phyloP scores from a whole-genome alignment of 2,113 vertebrate species.

The Mastomys coucha region DNA sequence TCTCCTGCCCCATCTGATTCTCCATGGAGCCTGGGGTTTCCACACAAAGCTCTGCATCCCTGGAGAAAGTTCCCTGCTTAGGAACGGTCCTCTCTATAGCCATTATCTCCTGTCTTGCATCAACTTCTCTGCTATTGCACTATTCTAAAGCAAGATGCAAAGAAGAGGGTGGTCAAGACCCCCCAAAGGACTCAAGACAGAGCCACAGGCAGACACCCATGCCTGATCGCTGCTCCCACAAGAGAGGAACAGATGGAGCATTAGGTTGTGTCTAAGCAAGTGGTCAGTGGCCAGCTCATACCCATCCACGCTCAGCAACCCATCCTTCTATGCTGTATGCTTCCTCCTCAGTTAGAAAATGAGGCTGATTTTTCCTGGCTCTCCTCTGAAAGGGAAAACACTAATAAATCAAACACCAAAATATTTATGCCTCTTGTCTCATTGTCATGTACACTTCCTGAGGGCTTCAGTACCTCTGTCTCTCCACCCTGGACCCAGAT shows the following conservation, averaged over 20 bases:
- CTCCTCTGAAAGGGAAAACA: not conserved
- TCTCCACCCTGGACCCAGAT: not conserved
- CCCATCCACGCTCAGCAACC: not conserved
- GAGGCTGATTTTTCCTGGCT: not conserved
- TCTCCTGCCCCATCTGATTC: not conserved
- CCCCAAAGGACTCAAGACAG: not conserved
- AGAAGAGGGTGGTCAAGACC: not conserved
- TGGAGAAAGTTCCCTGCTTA: too few species aligned
- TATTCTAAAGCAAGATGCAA: not conserved
- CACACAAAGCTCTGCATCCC: accelerated
- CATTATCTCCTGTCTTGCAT: not conserved
- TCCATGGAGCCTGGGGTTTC: not conserved
- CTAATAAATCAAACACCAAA: slow-evolving; percentile 22
- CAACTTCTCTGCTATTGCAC: too few species aligned
- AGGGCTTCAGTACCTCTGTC: not conserved
- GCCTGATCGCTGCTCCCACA: not conserved
- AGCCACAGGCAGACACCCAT: not conserved
- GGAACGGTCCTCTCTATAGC: not conserved
- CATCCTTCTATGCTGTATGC: accelerated
- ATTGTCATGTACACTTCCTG: not conserved
- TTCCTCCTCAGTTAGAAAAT: not conserved
- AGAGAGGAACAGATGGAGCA: not conserved
- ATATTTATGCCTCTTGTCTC: not conserved
- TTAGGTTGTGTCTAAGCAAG: not conserved
- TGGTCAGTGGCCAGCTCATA: accelerated